A percentile compares a stretch with the other conserved stretches of the same genome.
phyloP scores from a whole-genome alignment of 1,140 invertebrate genomes.

The Drosophila funebris region DNA sequence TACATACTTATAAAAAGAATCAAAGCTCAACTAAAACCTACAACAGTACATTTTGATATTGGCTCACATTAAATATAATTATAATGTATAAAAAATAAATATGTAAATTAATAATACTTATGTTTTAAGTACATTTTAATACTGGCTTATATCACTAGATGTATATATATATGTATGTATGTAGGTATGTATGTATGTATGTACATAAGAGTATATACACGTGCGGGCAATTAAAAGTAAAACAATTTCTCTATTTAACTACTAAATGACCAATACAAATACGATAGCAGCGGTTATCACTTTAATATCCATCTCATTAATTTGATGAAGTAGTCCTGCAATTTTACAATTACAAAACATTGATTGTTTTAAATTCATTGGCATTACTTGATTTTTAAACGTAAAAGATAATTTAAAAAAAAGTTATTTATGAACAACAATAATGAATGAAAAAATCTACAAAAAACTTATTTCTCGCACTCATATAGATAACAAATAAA shows the following conservation, averaged over 20 bases:
- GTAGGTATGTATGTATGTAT: slow-evolving; percentile 10
- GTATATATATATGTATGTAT: slow-evolving; percentile 14
- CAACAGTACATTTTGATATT: slow-evolving; percentile 47
- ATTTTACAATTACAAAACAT: slow-evolving; percentile 78
- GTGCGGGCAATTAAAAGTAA: slow-evolving; percentile 41
- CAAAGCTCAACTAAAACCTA: slow-evolving; percentile 17
- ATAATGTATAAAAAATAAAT: slow-evolving; percentile 18
- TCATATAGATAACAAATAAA: too few species aligned
- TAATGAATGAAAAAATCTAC: background rate
- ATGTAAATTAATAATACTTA: slow-evolving; percentile 4
- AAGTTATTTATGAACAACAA: background rate
- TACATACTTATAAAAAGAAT: slow-evolving; percentile 8
- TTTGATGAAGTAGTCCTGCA: slow-evolving; percentile 83
- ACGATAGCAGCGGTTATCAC: slow-evolving; percentile 77
- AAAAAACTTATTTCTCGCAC: background rate
- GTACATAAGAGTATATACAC: slow-evolving; percentile 51
- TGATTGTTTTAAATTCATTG: slow-evolving; percentile 45
- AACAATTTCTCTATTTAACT: slow-evolving; percentile 50
- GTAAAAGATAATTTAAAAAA: background rate
- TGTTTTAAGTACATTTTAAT: slow-evolving; percentile 18
- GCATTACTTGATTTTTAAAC: slow-evolving; percentile 6
- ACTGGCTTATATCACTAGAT: slow-evolving; percentile 34
- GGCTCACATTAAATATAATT: slow-evolving; percentile 33
- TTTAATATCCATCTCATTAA: slow-evolving; percentile 84
- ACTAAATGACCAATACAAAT: slow-evolving; percentile 56